Conservation (phyloP, 2,113 vertebrate genomes). For the Oriolus oriolus region DNA sequence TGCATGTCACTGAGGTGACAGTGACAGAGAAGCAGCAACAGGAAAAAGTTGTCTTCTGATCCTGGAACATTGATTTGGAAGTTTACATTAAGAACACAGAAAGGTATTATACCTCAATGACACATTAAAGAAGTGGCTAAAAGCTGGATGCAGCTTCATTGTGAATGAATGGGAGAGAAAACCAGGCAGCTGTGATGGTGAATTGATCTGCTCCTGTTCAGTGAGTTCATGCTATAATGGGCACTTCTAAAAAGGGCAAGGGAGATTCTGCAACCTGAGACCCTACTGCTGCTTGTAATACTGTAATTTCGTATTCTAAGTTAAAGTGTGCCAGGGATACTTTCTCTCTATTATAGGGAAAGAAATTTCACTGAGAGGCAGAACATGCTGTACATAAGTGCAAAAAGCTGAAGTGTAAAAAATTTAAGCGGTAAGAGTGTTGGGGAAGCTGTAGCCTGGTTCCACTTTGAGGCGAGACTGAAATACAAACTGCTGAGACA, state of each 20-base stretch:
- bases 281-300: background rate
- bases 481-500: conserved; percentile 59
- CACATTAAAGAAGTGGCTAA: background rate
- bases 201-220: background rate
- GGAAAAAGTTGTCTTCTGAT: background rate
- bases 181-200: background rate
- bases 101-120: background rate
- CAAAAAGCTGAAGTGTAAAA: conserved; percentile 37
- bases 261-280: background rate
- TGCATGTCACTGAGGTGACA: background rate
- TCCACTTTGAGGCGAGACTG: conserved; percentile 23
- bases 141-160: background rate
- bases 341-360: background rate
- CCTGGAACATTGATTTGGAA: background rate
- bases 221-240: background rate
- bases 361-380: background rate
- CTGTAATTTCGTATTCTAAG: background rate
- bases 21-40: background rate
- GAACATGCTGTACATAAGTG: conserved; percentile 15
- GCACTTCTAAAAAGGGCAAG: background rate
- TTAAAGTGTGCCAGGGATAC: background rate
- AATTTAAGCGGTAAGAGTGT: background rate
- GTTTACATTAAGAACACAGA: background rate
- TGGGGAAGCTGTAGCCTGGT: conserved; percentile 22
- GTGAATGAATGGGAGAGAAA: background rate